Percentiles rank a stretch among this genome's conserved stretches.
phyloP scores from a whole-genome alignment of 2,888 invertebrate genomes.

The Cephus runcator region DNA sequence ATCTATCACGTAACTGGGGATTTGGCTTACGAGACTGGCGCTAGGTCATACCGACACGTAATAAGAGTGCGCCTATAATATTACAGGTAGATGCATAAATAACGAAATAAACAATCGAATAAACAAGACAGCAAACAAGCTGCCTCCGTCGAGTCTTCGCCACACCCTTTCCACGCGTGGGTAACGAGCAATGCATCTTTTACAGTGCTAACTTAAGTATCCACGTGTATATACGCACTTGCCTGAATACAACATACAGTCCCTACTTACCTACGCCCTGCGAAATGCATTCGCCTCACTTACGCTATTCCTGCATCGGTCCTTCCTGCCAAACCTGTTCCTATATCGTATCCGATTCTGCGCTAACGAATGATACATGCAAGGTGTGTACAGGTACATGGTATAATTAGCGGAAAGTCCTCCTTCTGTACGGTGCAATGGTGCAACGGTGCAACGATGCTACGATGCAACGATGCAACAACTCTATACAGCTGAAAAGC shows the following conservation, averaged over 20 bases:
- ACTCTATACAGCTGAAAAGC: background rate
- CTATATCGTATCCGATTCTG: background rate
- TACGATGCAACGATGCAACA: background rate
- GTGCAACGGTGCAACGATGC: background rate
- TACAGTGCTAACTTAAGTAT: background rate
- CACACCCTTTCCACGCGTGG: constrained; percentile 1
- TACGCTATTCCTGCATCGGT: background rate
- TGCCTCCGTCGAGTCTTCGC: background rate
- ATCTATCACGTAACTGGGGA: background rate
- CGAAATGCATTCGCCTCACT: background rate
- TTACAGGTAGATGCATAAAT: background rate
- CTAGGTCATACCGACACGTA: background rate
- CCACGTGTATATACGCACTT: background rate
- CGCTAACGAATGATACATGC: constrained; percentile 1
- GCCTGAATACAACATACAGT: background rate
- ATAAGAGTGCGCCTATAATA: background rate
- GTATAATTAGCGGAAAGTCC: constrained; percentile 1
- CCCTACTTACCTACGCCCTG: background rate
- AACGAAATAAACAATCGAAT: background rate
- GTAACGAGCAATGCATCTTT: background rate
- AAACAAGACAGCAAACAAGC: background rate
- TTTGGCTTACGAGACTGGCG: background rate
- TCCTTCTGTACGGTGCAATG: background rate
- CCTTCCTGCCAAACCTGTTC: background rate
- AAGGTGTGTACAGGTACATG: constrained; percentile 4